Conservation (phyloP, 2,797 vertebrate species). For the Microctenopoma lineatum region DNA sequence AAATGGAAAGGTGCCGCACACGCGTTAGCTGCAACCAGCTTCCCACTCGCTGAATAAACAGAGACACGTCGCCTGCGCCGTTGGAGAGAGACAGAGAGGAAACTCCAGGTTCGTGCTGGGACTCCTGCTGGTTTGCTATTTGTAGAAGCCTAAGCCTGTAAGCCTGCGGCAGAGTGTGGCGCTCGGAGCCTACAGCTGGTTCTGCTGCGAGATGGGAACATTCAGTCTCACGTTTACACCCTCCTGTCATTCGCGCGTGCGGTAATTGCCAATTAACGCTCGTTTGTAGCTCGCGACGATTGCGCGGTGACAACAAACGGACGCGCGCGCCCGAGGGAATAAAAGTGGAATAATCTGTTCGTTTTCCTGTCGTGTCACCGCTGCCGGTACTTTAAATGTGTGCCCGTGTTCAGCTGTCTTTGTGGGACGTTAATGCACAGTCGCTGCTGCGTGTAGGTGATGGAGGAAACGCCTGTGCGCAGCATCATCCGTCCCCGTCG, state of each 20-base stretch:
- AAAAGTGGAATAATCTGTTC: neutral
- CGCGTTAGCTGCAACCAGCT: neutral
- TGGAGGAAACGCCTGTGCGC: slow-evolving; percentile 39
- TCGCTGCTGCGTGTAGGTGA: neutral
- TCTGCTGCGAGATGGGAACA: neutral
- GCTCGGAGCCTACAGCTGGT: slow-evolving; percentile 15
- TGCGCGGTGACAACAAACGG: neutral
- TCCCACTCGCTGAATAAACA: neutral
- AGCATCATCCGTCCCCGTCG: slow-evolving; percentile 20
- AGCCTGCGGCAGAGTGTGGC: slow-evolving; percentile 38
- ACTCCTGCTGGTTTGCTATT: slow-evolving; percentile 25
- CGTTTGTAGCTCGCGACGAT: neutral
- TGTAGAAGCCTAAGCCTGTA: slow-evolving; percentile 60
- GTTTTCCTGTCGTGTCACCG: neutral
- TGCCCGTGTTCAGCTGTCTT: no score
- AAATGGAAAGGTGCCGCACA: neutral
- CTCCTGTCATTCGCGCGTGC: neutral
- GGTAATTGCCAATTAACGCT: neutral
- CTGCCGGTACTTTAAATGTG: neutral
- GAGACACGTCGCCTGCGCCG: neutral
- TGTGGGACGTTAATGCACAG: neutral
- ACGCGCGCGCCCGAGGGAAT: no score
- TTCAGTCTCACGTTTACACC: no score
- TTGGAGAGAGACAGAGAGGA: slow-evolving; percentile 54
- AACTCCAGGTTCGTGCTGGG: slow-evolving; percentile 64